These are phyloP conservation scores for Hipparchia semele DNA, from an alignment of 2,888 invertebrate genomes.

Conservation along the genomic window DNA sequence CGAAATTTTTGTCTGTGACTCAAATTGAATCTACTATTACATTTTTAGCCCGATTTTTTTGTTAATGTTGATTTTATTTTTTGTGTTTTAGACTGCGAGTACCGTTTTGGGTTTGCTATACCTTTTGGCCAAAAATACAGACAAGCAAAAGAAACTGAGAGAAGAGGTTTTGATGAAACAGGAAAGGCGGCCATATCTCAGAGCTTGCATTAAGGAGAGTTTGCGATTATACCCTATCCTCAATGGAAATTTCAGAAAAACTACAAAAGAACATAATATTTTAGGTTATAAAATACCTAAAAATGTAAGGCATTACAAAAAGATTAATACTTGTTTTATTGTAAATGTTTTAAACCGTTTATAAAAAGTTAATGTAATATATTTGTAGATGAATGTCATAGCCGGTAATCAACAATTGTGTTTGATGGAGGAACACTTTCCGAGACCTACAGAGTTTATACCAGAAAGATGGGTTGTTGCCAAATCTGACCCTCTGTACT, in stretches of 20 bases:
- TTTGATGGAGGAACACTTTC: conserved; percentile 85
- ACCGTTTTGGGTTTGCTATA: conserved; percentile 82
- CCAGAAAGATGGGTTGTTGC: conserved; percentile 89
- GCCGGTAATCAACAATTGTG: conserved; percentile 46
- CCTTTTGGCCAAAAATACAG: conserved; percentile 84
- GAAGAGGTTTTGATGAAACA: conserved; percentile 73
- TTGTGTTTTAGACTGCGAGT: conserved; percentile 76
- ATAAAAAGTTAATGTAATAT: neutral
- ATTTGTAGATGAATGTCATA: conserved; percentile 14
- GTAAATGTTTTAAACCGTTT: neutral
- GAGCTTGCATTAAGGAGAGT: conserved; percentile 88
- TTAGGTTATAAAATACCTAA: conserved; percentile 85
- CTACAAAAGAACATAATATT: conserved; percentile 81
- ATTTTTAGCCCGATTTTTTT: too few relatives aligned
- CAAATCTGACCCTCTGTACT: conserved; percentile 62
- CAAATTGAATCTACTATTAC: too few relatives aligned
- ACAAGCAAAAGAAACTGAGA: conserved; percentile 85
- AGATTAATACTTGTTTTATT: neutral
- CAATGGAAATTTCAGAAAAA: conserved; percentile 79
- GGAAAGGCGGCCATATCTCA: conserved; percentile 82
- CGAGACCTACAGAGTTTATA: conserved; percentile 83
- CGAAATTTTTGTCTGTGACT: too few relatives aligned
- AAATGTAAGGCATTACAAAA: conserved; percentile 66
- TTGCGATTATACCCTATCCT: conserved; percentile 84
- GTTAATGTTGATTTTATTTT: neutral